Percentiles rank a stretch among this genome's conserved stretches.
These are phyloP conservation scores for Sebastes elongatus DNA, from an alignment of 2,797 vertebrate species.

Conservation along the genomic window DNA sequence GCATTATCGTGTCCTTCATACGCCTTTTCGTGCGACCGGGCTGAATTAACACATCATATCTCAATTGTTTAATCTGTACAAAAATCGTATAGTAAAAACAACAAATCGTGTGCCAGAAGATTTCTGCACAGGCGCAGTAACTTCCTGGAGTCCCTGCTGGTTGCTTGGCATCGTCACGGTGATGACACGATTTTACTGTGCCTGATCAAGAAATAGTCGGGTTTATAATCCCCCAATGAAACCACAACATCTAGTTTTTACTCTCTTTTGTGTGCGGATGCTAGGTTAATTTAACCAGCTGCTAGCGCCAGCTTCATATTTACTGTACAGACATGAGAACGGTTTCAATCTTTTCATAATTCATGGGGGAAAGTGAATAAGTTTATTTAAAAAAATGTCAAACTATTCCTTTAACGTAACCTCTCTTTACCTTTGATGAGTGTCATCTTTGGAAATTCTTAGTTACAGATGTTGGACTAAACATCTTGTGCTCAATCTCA, in stretches of 20 bases:
- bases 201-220: not conserved
- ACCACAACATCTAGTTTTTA: not conserved
- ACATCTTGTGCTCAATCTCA: not conserved
- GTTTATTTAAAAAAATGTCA: not conserved
- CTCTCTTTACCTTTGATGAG: not conserved
- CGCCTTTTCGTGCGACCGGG: too few relatives aligned
- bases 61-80: not conserved
- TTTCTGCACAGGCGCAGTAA: not conserved
- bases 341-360: not conserved
- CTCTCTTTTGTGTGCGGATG: not conserved
- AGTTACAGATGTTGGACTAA: not conserved
- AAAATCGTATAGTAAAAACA: not conserved
- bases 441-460: not conserved
- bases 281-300: not conserved
- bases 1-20: too few relatives aligned
- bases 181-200: not conserved
- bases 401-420: not conserved
- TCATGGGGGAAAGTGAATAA: not conserved
- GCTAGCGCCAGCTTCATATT: not conserved
- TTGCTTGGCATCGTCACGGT: not conserved
- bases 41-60: not conserved
- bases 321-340: not conserved
- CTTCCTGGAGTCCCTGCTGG: not conserved
- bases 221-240: not conserved
- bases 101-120: not conserved